Evolutionary conservation across 1,140 invertebrate genomes (phyloP).

Genomic region (Drosophila nigrodunni): DNA sequence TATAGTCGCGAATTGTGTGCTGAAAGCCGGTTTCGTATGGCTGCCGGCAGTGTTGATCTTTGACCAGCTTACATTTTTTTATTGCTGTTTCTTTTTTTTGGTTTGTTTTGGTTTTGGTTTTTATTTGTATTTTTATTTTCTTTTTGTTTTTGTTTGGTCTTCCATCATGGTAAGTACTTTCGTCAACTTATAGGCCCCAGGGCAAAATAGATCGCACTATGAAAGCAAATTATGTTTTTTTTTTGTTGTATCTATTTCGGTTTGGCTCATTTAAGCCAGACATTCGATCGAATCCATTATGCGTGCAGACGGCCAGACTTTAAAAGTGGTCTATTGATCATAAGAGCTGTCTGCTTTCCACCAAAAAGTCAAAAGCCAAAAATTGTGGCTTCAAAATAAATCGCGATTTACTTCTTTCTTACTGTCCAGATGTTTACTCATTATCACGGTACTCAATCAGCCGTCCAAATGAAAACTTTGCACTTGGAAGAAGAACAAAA

Average conservation of each 20-base stretch:
- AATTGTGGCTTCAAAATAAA: slow-evolving; percentile 18
- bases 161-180: slow-evolving; percentile 59
- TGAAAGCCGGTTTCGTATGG: slow-evolving; percentile 65
- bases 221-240: slow-evolving; percentile 41
- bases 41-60: slow-evolving; percentile 57
- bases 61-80: slow-evolving; percentile 22
- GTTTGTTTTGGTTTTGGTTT: slow-evolving; percentile 11
- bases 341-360: slow-evolving; percentile 15
- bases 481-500: slow-evolving; percentile 35
- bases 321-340: slow-evolving; percentile 60
- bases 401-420: slow-evolving; percentile 20
- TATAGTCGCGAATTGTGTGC: slow-evolving; percentile 45
- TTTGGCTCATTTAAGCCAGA: slow-evolving; percentile 49
- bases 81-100: slow-evolving; percentile 4
- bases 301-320: slow-evolving; percentile 54
- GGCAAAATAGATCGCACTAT: slow-evolving; percentile 42
- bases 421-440: slow-evolving; percentile 54
- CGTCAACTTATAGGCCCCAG: slow-evolving; percentile 58
- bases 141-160: slow-evolving; percentile 20
- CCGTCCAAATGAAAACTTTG: slow-evolving; percentile 66
- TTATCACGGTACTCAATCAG: slow-evolving; percentile 71
- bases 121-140: not conserved
- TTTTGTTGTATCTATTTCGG: slow-evolving; percentile 3
- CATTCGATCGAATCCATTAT: slow-evolving; percentile 72
- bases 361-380: slow-evolving; percentile 4